Evolutionary conservation across 2,113 vertebrate genomes (phyloP), one percentile per base, ranked within the genome.

Genomic region (Hepsetus odoe): DNA sequence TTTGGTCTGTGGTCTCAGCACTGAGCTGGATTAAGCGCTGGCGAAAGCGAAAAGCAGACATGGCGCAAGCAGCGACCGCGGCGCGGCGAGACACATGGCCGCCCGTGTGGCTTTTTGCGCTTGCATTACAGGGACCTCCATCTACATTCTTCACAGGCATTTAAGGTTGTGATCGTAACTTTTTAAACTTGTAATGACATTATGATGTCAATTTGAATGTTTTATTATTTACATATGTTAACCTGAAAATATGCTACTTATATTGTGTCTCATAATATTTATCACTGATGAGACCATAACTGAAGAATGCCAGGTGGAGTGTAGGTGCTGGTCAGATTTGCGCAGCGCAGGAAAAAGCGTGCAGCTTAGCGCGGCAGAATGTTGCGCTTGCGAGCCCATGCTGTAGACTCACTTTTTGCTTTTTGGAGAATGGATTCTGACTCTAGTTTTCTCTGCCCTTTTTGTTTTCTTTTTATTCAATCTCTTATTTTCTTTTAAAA

Each of bases 381-480:
- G 74, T 83, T 83, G 95, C 96, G 96, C 96, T 92, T 55, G 95
- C 96, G 90, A 96, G 96, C 96, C 97, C 98, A 94, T 96, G 95
- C 97, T 98, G 97, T 91, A 98, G 97, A 95, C 95, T 98, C 97
- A 98, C 98, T 98, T 99, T 99, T 99, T 95, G 92, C 92, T 90
- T 93, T 94, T 91, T 87, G 87, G 88, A 96, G 94, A 93, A 91
- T n/a, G 77, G 91, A 94, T 90, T 94, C 95, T 99, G 94, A 99
- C 93, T 91, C 89, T 90, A 77, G 8, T 87, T 91, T 91, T 94
- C 90, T 91, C 94, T 94, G 90, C 88, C 85, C 94, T 93, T 95
- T 95, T 93, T 91, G 10, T 88, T 95, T 91, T 94, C 86, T 95
- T 94, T 86, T 89, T 92, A 80, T 88, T 92, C 91, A 82, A 83